Evolutionary conservation across 2,797 vertebrate genomes (phyloP), one percentile per base, ranked within the genome.

Genomic region (Sebastes hubbsi): DNA sequence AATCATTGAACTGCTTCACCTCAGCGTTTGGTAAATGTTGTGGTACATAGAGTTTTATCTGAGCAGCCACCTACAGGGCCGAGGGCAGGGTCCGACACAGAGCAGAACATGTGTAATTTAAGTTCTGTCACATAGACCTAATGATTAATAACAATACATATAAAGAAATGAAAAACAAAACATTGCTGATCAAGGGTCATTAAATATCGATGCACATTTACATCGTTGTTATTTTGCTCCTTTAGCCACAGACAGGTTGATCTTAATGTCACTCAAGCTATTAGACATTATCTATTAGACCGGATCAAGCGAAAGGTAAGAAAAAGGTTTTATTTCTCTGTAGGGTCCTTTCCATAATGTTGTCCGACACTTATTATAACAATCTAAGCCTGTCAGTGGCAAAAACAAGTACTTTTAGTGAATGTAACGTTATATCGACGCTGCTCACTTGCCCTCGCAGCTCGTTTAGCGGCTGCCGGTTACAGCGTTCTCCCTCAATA

Each of bases 351-450:
- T 46, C 38, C 38, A 46, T 46, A 46, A 46, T 46, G 38, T 46
- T 46, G 6, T 46, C 14, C 0, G 38, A 46, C 38, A 46, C 38
- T 18, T 46, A 46, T 46, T 1, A 42, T 42, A 42, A 42, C 38
- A 46, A 2, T 46, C 38, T 46, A 3, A 46, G 38, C 38, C 14
- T 46, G 38, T 46, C 38, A 46, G 38, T 46, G 0, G 38, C 38
- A 46, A 46, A 46, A 46, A 46, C 38, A 46, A 46, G 14, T 7
- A 18, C 38, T 46, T 46, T 46, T 46, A 46, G 38, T 46, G 38
- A 16, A 46, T 0, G 38, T 46, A 46, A 46, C 6, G 6, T 46
- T 16, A 16, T 0, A 18, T 46, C 0, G 1, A 18, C 5, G 6
- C 38, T 38, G 38, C 38, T 14, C 38, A 38, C 38, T 38, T 14